Percentiles rank a stretch among this genome's conserved stretches.
Conservation (phyloP, 2,888 invertebrate species). For the Chloroclystis v-ata region DNA sequence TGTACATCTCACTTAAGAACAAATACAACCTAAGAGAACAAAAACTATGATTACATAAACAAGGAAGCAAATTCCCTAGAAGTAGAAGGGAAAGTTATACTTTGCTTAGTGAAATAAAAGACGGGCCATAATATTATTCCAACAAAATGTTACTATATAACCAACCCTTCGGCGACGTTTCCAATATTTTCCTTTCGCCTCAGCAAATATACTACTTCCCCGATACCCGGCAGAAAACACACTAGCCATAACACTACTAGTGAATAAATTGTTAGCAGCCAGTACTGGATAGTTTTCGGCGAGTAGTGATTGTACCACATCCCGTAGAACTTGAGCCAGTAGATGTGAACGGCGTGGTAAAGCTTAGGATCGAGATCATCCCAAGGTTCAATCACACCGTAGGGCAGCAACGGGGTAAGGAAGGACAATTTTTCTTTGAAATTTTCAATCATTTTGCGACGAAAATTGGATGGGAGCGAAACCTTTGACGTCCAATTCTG, state of each 20-base stretch:
- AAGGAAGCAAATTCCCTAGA: constrained; percentile 12
- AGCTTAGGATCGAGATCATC: constrained; percentile 62
- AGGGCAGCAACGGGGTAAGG: constrained; percentile 51
- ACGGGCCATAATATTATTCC: constrained; percentile 35
- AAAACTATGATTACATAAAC: constrained; percentile 15
- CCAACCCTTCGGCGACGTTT: constrained; percentile 76
- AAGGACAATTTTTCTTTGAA: constrained; percentile 44
- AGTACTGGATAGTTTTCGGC: constrained; percentile 48
- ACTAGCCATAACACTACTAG: constrained; percentile 63
- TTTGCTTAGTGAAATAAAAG: constrained; percentile 33
- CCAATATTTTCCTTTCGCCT: constrained; percentile 80
- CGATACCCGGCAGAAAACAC: constrained; percentile 72
- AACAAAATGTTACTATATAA: constrained; percentile 33
- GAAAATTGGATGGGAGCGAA: constrained; percentile 32
- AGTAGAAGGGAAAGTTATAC: constrained; percentile 19
- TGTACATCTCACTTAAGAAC: constrained; percentile 73
- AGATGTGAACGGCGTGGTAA: constrained; percentile 68
- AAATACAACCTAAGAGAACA: constrained; percentile 61
- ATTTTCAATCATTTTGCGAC: constrained; percentile 35
- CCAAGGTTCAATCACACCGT: constrained; percentile 62
- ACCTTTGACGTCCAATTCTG: constrained; percentile 45
- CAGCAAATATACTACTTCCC: constrained; percentile 82
- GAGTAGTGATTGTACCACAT: constrained; percentile 66
- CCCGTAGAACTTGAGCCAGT: constrained; percentile 73
- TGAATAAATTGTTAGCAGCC: constrained; percentile 59